Evolutionary conservation across 2,113 vertebrate species (phyloP), one percentile per base, ranked within the genome.

Genomic region (Xenus cinereus): DNA sequence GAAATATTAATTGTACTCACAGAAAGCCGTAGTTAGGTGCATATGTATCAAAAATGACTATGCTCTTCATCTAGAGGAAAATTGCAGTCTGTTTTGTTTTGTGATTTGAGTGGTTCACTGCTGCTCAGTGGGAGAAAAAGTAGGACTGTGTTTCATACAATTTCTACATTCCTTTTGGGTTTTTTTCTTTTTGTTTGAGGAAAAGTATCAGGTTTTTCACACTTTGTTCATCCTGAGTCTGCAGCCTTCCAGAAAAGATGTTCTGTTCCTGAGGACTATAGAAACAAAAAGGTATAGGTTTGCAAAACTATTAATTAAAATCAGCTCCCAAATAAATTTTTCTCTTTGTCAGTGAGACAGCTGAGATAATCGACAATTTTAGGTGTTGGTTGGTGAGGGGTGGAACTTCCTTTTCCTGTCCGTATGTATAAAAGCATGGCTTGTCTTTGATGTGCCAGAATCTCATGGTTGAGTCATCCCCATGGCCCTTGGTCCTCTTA

Each of bases 1-100:
- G 62, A 87, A 68, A 74, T 81, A 92, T 62, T 97, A 96, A 97
- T 95, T 97, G 82, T 96, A 76, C 87, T 93, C 39, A 18, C 16
- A 24, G 87, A 96, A 94, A 93, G 87, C 87, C n/a, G 24, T 86
- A 72, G 82, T 84, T 85, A 89, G 88, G 74, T 80, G 59, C 51
- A 27, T 51, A 22, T 50, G 12, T 69, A 91, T 77, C 30, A 87
- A 90, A 97, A 92, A 20, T 45, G n/a, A 35, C 79, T 73, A 32
- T 24, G 24, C 33, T 82, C 89, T 94, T 91, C 66, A 84, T 91
- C 57, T 56, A 56, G 62, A 77, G 74, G 62, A 95, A 96, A 95
- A 94, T 87, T 90, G 71, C 57, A 72, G 84, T 73, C 94, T 89
- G 33, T 57, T 72, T 96, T 87, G 56, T 74, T 72, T 32, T 74